A percentile compares a stretch with the other conserved stretches of the same genome.
These are phyloP conservation scores for Xestoiulus laeticollis DNA, from an alignment of 2,888 invertebrate species.

Conservation along the genomic window DNA sequence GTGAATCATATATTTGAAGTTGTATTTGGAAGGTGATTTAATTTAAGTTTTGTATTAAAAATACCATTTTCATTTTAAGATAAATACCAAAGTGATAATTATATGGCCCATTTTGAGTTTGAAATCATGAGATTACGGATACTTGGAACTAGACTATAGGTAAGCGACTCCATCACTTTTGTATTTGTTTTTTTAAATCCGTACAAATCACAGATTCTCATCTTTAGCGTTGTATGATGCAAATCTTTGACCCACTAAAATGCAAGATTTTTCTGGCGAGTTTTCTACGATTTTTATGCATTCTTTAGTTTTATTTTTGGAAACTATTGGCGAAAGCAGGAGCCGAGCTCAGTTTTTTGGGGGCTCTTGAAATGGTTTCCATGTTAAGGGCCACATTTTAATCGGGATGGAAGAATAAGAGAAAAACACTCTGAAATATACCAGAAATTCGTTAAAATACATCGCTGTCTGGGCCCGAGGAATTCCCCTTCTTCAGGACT, in stretches of 20 bases:
- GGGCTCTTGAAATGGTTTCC: too few relatives aligned
- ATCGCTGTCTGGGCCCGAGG: too few relatives aligned
- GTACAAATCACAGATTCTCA: not conserved
- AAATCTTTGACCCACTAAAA: not conserved
- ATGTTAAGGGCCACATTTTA: too few relatives aligned
- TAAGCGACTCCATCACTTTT: not conserved
- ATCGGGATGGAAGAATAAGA: too few relatives aligned
- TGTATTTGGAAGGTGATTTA: slow-evolving; percentile 26
- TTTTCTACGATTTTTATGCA: not conserved
- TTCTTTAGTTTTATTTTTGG: too few relatives aligned
- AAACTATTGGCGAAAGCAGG: too few relatives aligned
- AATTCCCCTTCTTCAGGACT: too few relatives aligned
- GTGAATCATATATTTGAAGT: slow-evolving; percentile 26
- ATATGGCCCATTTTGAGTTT: not conserved
- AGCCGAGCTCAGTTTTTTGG: too few relatives aligned
- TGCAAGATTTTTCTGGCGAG: not conserved
- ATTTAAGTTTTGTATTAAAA: slow-evolving; percentile 24
- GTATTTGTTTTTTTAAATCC: not conserved
- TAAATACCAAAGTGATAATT: not conserved
- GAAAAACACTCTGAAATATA: too few relatives aligned
- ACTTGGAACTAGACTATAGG: not conserved
- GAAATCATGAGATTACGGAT: not conserved
- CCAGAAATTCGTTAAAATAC: too few relatives aligned
- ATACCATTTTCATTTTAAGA: slow-evolving; percentile 26
- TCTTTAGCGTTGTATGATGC: not conserved